phyloP scores from a whole-genome alignment of 2,888 invertebrate species.

The Ptilodon capucinus region DNA sequence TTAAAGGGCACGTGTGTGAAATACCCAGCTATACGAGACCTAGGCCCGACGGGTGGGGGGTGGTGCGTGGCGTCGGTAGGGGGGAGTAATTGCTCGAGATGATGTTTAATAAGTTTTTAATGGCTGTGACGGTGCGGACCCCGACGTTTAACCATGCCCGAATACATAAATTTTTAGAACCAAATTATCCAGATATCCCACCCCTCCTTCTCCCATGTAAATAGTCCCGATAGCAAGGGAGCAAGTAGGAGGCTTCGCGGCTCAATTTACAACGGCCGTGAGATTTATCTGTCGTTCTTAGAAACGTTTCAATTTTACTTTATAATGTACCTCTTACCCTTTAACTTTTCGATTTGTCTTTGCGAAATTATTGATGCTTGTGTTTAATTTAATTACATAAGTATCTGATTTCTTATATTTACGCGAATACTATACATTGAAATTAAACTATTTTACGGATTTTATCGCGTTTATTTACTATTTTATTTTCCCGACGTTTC shows the following conservation, averaged over 20 bases:
- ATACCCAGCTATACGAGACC: conserved; percentile 9
- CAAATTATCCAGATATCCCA: conserved; percentile 36
- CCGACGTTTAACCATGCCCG: conserved; percentile 65
- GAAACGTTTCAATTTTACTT: conserved; percentile 53
- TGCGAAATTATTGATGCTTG: conserved; percentile 29
- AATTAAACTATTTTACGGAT: no score
- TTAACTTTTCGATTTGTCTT: conserved; percentile 44
- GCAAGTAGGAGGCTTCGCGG: conserved; percentile 8
- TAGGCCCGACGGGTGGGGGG: conserved; percentile 21
- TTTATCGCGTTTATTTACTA: no score
- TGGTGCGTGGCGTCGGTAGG: conserved; percentile 38
- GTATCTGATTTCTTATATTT: background rate
- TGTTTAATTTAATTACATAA: conserved; percentile 8
- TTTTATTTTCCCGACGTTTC: no score
- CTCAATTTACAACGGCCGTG: conserved; percentile 33
- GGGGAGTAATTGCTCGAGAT: conserved; percentile 84
- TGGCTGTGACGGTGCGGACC: conserved; percentile 75
- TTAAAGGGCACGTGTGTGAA: conserved; percentile 8
- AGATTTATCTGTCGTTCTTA: conserved; percentile 44
- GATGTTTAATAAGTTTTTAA: conserved; percentile 87
- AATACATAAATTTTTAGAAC: conserved; percentile 54
- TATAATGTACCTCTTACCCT: conserved; percentile 51
- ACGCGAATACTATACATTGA: background rate
- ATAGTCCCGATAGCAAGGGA: background rate
- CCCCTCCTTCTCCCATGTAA: conserved; percentile 9